Conservation (phyloP, 2,113 vertebrate species). For the Salvator merianae region DNA sequence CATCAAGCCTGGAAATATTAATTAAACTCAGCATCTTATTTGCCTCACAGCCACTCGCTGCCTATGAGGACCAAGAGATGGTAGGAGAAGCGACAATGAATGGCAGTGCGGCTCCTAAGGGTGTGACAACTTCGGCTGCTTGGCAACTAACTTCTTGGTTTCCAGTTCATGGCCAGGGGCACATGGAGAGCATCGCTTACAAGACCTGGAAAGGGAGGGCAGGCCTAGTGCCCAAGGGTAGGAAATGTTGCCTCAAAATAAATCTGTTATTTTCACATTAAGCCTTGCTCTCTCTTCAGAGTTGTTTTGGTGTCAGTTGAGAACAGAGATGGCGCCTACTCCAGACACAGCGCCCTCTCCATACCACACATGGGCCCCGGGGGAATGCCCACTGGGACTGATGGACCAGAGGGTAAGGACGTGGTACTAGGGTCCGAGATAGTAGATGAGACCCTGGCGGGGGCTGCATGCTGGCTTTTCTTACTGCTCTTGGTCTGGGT, state of each 20-base stretch:
- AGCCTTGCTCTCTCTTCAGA: neutral
- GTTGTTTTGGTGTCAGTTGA: too few relatives aligned
- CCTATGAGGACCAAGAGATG: neutral
- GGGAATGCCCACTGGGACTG: too few relatives aligned
- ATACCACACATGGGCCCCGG: too few relatives aligned
- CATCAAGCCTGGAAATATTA: neutral
- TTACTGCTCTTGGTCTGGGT: too few relatives aligned
- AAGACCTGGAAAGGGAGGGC: neutral
- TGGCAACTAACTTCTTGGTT: neutral
- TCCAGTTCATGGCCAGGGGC: neutral
- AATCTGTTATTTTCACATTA: too few relatives aligned
- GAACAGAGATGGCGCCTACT: too few relatives aligned
- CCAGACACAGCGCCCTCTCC: too few relatives aligned
- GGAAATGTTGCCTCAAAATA: neutral
- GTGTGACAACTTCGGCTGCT: neutral
- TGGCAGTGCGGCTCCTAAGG: neutral
- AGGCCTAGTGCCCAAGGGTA: neutral
- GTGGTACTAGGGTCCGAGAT: too few relatives aligned
- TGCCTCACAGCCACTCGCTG: neutral
- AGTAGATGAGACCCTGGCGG: too few relatives aligned
- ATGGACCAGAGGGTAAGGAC: too few relatives aligned
- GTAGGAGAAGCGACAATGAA: neutral
- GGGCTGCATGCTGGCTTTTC: too few relatives aligned
- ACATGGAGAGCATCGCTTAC: neutral
- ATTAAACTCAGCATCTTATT: conserved; percentile 6